Evolutionary conservation across 1,140 invertebrate genomes (phyloP).

Genomic region (Oscheius sp.): DNA sequence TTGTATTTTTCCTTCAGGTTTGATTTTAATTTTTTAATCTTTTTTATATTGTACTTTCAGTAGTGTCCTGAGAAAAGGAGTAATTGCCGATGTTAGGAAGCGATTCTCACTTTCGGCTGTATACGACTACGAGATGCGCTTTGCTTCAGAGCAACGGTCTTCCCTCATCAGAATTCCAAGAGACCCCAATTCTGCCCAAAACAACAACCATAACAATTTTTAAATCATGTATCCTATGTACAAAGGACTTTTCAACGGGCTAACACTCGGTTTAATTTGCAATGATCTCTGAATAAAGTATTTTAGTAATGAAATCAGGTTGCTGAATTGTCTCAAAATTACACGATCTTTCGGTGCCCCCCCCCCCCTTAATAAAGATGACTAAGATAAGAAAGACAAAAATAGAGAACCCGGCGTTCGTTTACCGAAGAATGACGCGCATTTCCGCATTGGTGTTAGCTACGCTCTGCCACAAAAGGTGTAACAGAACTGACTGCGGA

Average conservation of each 20-base stretch:
- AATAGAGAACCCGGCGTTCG: neutral
- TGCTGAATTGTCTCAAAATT: neutral
- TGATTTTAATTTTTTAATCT: too few relatives aligned
- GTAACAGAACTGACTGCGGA: constrained; percentile 4
- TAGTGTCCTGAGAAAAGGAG: neutral
- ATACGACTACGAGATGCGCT: constrained; percentile 3
- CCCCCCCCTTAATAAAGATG: neutral
- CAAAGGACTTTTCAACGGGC: neutral
- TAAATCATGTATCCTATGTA: neutral
- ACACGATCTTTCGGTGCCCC: too few relatives aligned
- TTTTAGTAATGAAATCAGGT: neutral
- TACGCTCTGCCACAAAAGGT: constrained; percentile 1
- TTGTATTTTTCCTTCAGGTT: constrained; percentile 35
- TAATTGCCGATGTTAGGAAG: constrained; percentile 2
- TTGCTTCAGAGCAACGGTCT: neutral
- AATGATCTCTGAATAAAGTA: neutral
- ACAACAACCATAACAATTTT: neutral
- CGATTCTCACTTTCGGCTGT: neutral
- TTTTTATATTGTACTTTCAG: neutral
- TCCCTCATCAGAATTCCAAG: constrained; percentile 1
- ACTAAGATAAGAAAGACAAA: neutral
- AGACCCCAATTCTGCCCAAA: neutral
- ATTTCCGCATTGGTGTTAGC: neutral
- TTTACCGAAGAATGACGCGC: constrained; percentile 5
- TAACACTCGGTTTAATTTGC: neutral